Evolutionary conservation across 2,888 invertebrate genomes (phyloP).

Genomic region (Diadegma fenestrale): DNA sequence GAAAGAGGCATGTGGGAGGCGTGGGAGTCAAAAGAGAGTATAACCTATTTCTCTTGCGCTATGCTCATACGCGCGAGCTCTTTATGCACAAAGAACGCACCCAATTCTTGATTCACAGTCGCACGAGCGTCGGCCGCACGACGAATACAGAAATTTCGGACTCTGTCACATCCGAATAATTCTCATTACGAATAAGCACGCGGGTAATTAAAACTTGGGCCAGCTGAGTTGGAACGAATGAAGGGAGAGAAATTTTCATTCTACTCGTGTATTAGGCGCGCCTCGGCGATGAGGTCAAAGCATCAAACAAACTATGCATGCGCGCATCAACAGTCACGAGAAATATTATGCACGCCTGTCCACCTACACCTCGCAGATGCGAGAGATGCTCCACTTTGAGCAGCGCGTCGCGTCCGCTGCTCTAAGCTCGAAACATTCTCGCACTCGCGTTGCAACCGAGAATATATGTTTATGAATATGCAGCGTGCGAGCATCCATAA

Average conservation of each 20-base stretch:
- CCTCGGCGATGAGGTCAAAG: conserved; percentile 56
- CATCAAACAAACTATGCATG: conserved; percentile 41
- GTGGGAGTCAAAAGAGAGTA: conserved; percentile 75
- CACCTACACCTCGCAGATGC: conserved; percentile 77
- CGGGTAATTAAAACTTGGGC: background rate
- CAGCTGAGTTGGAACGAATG: background rate
- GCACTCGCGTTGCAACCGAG: conserved; percentile 41
- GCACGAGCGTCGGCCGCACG: background rate
- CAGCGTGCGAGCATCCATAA: conserved; percentile 71
- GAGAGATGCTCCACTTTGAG: conserved; percentile 67
- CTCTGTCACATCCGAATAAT: background rate
- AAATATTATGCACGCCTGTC: conserved; percentile 75
- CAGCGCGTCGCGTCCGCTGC: conserved; percentile 29
- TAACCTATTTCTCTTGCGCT: conserved; percentile 45
- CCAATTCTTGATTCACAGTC: conserved; percentile 45
- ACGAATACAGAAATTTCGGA: background rate
- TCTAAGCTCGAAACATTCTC: conserved; percentile 50
- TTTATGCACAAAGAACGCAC: conserved; percentile 48
- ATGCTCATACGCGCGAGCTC: conserved; percentile 38
- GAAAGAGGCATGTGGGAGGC: conserved; percentile 71
- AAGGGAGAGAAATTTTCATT: conserved; percentile 56
- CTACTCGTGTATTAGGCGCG: conserved; percentile 64
- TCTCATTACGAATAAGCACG: background rate
- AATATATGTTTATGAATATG: conserved; percentile 77
- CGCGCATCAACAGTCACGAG: conserved; percentile 28